These are phyloP conservation scores for Ctenopoma multispine DNA, from an alignment of 2,797 vertebrate genomes.

Conservation along the genomic window DNA sequence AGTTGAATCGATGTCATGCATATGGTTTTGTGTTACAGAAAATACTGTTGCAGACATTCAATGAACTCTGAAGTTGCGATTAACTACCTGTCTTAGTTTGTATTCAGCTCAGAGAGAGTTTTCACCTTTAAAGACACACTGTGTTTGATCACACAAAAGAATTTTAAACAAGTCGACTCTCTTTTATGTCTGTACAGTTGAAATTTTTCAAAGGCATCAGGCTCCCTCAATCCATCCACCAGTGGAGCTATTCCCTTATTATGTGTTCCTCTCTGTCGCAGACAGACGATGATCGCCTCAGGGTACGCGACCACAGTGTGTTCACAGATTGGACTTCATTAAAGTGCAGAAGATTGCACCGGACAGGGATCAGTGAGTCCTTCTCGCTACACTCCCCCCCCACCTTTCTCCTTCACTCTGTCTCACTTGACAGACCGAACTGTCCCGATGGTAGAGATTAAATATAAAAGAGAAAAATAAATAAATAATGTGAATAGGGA, in stretches of 20 bases:
- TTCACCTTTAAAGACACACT: slow-evolving; percentile 48
- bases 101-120: slow-evolving; percentile 4
- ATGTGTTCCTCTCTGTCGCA: slow-evolving; percentile 59
- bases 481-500: slow-evolving; percentile 61
- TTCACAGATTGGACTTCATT: slow-evolving; percentile 83
- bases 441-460: slow-evolving; percentile 72
- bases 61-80: slow-evolving; percentile 25
- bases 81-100: slow-evolving; percentile 20
- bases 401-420: slow-evolving; percentile 44
- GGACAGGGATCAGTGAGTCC: slow-evolving; percentile 73
- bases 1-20: neutral
- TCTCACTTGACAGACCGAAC: slow-evolving; percentile 63
- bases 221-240: slow-evolving; percentile 29
- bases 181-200: slow-evolving; percentile 64
- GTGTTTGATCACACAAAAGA: slow-evolving; percentile 63
- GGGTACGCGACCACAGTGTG: slow-evolving; percentile 65
- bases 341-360: slow-evolving; percentile 74
- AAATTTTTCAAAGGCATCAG: slow-evolving; percentile 59
- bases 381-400: slow-evolving; percentile 16
- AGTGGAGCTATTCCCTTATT: slow-evolving; percentile 54
- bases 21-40: slow-evolving; percentile 23
- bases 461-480: slow-evolving; percentile 73
- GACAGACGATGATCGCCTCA: slow-evolving; percentile 58
- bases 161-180: slow-evolving; percentile 49
- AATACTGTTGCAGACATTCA: slow-evolving; percentile 13